Conservation (phyloP, 2,888 invertebrate species). For the Drosophila bunnanda region DNA sequence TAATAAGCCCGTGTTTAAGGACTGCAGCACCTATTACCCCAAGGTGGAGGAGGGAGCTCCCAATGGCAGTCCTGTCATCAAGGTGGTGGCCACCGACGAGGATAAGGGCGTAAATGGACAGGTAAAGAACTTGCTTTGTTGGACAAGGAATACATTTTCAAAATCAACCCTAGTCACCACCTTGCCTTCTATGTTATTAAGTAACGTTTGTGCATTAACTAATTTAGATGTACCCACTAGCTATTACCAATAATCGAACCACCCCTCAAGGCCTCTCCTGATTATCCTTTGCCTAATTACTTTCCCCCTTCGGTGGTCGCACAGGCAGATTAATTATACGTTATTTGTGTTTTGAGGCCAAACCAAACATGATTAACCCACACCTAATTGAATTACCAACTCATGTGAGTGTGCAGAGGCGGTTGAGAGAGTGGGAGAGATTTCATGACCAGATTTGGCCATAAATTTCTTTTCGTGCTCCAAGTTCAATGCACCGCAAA, state of each 20-base stretch:
- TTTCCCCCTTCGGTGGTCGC: constrained; percentile 7
- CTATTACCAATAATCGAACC: constrained; percentile 5
- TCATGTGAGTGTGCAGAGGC: constrained; percentile 12
- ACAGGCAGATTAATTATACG: constrained; percentile 46
- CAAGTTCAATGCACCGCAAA: constrained; percentile 65
- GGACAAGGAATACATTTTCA: too few species aligned
- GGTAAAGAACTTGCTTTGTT: constrained; percentile 73
- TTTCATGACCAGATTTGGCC: constrained; percentile 60
- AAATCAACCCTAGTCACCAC: not conserved
- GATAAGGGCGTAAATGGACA: constrained; percentile 98
- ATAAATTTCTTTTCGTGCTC: constrained; percentile 43
- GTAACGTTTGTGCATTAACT: constrained; percentile 10
- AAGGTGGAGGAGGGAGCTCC: constrained; percentile 97
- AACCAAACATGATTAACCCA: constrained; percentile 50
- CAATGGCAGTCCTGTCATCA: constrained; percentile 96
- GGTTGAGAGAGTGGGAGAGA: constrained; percentile 26
- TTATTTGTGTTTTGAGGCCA: constrained; percentile 55
- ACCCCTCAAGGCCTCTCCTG: constrained; percentile 16
- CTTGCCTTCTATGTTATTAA: not conserved
- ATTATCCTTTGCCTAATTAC: constrained; percentile 36
- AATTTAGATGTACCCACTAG: constrained; percentile 17
- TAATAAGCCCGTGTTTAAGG: constrained; percentile 97
- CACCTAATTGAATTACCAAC: constrained; percentile 53
- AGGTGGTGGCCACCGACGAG: constrained; percentile 96
- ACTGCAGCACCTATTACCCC: constrained; percentile 96